Conservation (phyloP, 2,888 invertebrate species). For the Tuta absoluta region DNA sequence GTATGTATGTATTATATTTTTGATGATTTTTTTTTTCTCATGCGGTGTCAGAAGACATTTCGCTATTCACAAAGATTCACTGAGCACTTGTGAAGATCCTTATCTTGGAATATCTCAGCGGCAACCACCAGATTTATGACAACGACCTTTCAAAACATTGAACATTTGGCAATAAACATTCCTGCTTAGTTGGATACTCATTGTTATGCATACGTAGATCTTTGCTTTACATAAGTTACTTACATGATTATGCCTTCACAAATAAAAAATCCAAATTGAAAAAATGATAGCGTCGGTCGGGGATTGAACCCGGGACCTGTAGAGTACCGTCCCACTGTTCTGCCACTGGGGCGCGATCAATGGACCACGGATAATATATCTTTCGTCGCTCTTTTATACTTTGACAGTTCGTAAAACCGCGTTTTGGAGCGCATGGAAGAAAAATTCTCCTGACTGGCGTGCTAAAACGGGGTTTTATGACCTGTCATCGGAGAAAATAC, state of each 20-base stretch:
- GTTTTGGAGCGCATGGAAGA: too few species aligned
- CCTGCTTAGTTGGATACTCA: constrained; percentile 14
- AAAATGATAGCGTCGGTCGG: too few species aligned
- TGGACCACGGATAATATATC: too few species aligned
- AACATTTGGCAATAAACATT: not conserved
- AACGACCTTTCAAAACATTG: constrained; percentile 18
- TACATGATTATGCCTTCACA: not conserved
- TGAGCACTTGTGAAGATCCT: constrained; percentile 6
- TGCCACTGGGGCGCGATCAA: too few species aligned
- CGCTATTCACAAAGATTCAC: not conserved
- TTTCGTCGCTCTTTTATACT: too few species aligned
- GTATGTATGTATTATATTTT: not conserved
- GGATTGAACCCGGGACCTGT: too few species aligned
- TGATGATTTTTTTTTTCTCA: constrained; percentile 12
- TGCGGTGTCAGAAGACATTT: constrained; percentile 1
- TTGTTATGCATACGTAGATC: constrained; percentile 13
- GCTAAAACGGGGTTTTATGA: too few species aligned
- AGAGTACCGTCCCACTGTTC: too few species aligned
- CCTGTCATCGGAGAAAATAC: too few species aligned
- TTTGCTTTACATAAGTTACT: constrained; percentile 1
- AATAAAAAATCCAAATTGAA: not conserved
- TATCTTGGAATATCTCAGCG: constrained; percentile 19
- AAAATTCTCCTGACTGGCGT: too few species aligned
- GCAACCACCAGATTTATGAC: constrained; percentile 3
- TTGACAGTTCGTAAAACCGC: too few species aligned